Base-by-base conservation (phyloP, 1,140 invertebrate genomes). In the Hypsibius dujardini region DNA sequence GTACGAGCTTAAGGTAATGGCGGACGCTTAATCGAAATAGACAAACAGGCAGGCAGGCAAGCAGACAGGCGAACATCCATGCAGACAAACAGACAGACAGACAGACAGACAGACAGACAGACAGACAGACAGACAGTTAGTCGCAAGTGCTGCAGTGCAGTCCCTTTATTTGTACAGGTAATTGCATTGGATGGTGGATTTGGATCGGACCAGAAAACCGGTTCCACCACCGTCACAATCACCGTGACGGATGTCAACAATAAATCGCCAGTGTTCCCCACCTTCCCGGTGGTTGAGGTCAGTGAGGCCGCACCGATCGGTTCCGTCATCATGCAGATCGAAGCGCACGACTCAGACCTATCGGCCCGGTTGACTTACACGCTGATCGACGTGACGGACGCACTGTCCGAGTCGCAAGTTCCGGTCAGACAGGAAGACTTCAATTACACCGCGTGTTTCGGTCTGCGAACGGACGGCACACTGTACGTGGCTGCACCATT, bases 201-300 rank as follows among this genome's bases (percentile, higher is more conserved):
- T 59, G 90, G 90, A 12, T 84, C 85, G 40, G 86, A 88, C 46
- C 87, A 89, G 76, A 78, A 75, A 56, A 74, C 75, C 71, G 74
- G 73, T 7, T 46, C 71, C 46, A 78, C 72, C 3, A 81, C 85
- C 0, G 88, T 94, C 0, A 89, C 90, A 75, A 89, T 95, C 2
- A 86, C 85, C 0, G 88, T 95, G 71, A 83, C 87, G 12, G 91
- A 94, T 79, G 89, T 94, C 0, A 95, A 95, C 76, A 94, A 95
- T 76, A 94, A 95, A 77, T 82, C 84, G 1, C 91, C 91, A 0
- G 79, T 86, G 3, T 85, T 93, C 59, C 47, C 46, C 69, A 73
- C 89, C 70, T 84, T 87, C 1, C 86, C 84, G 1, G 82, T 83
- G 0, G 80, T 92, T 62, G 78, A 79, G 7, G 82, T 91, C 2